Evolutionary conservation across 2,113 vertebrate genomes (phyloP).

Genomic region (Gallinago jamesoni): DNA sequence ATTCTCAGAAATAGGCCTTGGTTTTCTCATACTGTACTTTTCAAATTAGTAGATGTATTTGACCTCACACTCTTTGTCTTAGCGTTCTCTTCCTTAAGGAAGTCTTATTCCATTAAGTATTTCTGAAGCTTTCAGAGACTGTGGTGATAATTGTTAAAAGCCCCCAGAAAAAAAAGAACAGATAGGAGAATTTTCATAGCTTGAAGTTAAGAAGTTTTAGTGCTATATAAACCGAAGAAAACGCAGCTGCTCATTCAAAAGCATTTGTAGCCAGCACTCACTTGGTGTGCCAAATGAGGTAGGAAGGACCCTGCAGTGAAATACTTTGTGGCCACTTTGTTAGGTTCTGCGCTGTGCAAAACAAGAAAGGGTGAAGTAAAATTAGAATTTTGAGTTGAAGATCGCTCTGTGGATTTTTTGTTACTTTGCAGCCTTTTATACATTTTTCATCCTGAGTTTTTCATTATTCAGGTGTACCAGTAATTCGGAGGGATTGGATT

Average conservation of each 20-base stretch:
- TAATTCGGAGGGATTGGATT: neutral
- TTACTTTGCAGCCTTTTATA: neutral
- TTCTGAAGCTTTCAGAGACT: neutral
- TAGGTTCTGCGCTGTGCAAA: neutral
- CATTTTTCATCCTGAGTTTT: neutral
- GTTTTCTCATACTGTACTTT: conserved; percentile 1
- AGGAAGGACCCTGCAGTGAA: neutral
- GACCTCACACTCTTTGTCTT: conserved; percentile 11
- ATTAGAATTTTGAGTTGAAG: neutral
- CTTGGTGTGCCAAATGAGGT: neutral
- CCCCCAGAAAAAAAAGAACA: neutral
- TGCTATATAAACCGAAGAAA: neutral
- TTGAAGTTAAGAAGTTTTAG: neutral
- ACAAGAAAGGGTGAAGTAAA: neutral
- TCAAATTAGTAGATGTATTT: neutral
- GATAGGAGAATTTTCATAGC: neutral
- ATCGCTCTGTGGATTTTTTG: neutral
- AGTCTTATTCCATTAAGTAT: neutral
- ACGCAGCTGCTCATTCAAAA: neutral
- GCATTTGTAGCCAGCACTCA: neutral
- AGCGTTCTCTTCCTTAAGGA: conserved; percentile 1
- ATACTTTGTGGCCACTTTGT: neutral
- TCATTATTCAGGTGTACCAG: neutral
- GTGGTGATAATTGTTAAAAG: neutral
- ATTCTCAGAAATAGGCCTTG: neutral